Evolutionary conservation across 2,888 invertebrate species (phyloP), one percentile per base, ranked within the genome.

Genomic region (Bugula neritina): DNA sequence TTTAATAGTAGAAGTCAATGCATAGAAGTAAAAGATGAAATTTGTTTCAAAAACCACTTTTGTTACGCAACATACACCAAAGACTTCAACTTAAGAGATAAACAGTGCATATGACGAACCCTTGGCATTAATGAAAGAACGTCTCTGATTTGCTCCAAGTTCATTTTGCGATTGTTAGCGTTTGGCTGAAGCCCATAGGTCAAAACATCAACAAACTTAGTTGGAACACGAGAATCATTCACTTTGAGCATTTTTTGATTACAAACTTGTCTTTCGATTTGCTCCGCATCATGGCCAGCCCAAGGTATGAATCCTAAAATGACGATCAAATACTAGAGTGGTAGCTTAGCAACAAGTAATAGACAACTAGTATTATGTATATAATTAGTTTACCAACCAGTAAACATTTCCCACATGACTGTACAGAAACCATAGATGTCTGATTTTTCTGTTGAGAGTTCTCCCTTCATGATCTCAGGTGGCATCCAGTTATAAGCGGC

Each of bases 371-470:
- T 10, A 17, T 43, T 10, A 43, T 43, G 10, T 43, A 43, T 43
- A 43, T 5, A 43, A 43, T 17, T 43, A 17, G 17, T 17, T 3
- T 25, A 74, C 72, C 72, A 75, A 80, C 82, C 77, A 74, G 79
- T 75, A 34, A 81, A 79, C 71, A 84, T 77, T 77, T 86, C 86
- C 85, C 85, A 86, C 71, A 85, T 77, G 25, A 86, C 80, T 72
- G 79, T 80, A 73, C 84, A 82, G 72, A 83, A 79, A 71, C 85
- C 83, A 78, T 85, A 86, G 71, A 86, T 77, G 74, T 86, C 86
- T 52, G 83, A 83, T 69, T 77, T 76, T 43, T 77, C 77, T 0
- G 80, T 78, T 1, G 83, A 80, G 54, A 79, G 77, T 69, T 80
- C 77, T 21, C 80, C 81, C 34, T 79, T 75, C 74, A 86, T 78